Base-by-base conservation (phyloP, 2,888 invertebrate genomes). In the Muschampia plurimacula region DNA sequence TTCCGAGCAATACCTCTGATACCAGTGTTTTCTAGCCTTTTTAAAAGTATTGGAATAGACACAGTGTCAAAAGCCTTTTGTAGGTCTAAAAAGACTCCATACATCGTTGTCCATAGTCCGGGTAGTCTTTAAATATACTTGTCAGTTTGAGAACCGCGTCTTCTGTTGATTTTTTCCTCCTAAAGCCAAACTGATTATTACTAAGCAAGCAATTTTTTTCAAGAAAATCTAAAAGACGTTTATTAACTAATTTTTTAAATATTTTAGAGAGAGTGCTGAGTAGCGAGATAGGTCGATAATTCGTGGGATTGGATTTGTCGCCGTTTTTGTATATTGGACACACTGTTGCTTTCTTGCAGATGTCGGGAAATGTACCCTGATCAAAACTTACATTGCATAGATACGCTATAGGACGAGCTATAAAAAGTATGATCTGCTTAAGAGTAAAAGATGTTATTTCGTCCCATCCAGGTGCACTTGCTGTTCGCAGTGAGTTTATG, bases 281-380 rank as follows among this genome's bases (percentile, higher is more conserved):
- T 13, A 62, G 62, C n/a, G 62, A 62, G 62, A 62, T 62, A 36
- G 62, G 62, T 36, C 62, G 36, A 62, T 39, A 62, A 62, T 62
- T 62, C 9, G 62, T 62, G 8, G 39, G n/a, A n/a, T 15, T 36
- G 36, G n/a, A n/a, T 62, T 62, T 62, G 39, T 39, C 39, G 6
- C 39, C 62, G 15, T n/a, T n/a, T 39, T 62, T 62, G 36, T 62
- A 62, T 6, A 62, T 32, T 12, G 57, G 57, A 59, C 57, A 59
- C 13, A 59, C 32, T 15, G 9, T 15, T 5, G 57, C 57, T 28
- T 28, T 32, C 12, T 57, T 57, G 22, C 57, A 57, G 4, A 57
- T 28, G 12, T 39, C 36, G 2, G 60, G 60, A 39, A 60, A 60
- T n/a, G 5, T n/a, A n/a, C 60, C 60, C n/a, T 60, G 32, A 36